Base-by-base conservation (phyloP, 2,888 invertebrate species). In the Mimas tiliae region DNA sequence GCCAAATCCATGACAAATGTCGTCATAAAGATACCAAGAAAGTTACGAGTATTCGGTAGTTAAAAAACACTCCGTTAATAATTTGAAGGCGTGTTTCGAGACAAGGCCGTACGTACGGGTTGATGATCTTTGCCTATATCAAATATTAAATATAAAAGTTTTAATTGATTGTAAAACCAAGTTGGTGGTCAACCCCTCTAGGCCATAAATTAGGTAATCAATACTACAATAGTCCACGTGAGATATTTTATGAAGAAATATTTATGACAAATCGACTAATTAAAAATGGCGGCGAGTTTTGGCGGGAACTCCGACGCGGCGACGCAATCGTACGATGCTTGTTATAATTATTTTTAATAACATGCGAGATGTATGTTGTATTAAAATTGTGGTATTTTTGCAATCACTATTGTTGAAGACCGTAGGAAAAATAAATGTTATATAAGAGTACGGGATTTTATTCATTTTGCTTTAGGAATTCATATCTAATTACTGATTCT, bases 121-220 rank as follows among this genome's bases (percentile, higher is more conserved):
- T 58, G 42, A 58, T 38, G 58, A 58, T 58, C 58, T 58, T 58
- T 58, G 58, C 58, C 58, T 58, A 58, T 65, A 19, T 12, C 58
- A 42, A 58, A 58, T 38, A 19, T 42, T 77, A 73, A 74, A 76
- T 74, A 6, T 74, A 58, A 58, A 42, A 58, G 19, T 52, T 16
- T 7, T 16, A 11, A 58, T 58, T 58, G 58, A 12, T 38, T 42
- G 12, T 8, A 38, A 38, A 19, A 19, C 16, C n/a, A 8, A 16
- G 12, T 55, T 55, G 12, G 6, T 7, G 33, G 12, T n/a, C 8
- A 6, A 33, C 2, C 48, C 7, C 0, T 4, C 16, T n/a, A 16
- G 3, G 6, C n/a, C n/a, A 6, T 48, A 16, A 42, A 42, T 48
- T 4, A 8, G n/a, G n/a, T n/a, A 16, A 48, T 47, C n/a, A 48